A percentile compares a stretch with the other conserved stretches of the same genome.
phyloP scores from a whole-genome alignment of 2,113 vertebrate genomes.

The Drymodes brunneopygia region DNA sequence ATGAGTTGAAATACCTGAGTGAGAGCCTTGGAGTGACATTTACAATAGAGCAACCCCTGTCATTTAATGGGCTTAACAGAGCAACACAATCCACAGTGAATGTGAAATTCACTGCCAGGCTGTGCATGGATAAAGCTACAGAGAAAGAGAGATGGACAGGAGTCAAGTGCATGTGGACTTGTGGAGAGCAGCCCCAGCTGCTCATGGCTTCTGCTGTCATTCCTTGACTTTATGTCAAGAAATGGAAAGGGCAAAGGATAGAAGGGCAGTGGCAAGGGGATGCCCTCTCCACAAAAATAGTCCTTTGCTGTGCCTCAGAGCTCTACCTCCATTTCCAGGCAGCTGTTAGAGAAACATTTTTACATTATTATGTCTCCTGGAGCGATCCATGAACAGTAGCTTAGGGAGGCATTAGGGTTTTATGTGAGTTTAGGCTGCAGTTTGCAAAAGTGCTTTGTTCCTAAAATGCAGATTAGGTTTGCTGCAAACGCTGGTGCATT shows the following conservation, averaged over 20 bases:
- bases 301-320: background rate
- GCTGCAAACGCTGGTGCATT: background rate
- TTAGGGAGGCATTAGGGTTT: slow-evolving; percentile 21
- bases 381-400: background rate
- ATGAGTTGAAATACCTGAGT: background rate
- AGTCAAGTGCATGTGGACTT: slow-evolving; percentile 23
- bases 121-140: background rate
- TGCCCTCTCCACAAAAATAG: background rate
- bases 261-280: background rate
- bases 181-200: background rate
- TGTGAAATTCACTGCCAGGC: background rate
- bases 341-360: slow-evolving; percentile 30
- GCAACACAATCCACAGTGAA: background rate
- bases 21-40: background rate
- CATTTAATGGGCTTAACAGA: background rate
- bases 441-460: background rate
- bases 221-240: background rate
- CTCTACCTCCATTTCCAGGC: background rate
- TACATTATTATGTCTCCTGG: background rate
- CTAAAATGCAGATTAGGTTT: background rate
- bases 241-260: background rate
- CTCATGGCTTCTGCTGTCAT: background rate
- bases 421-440: slow-evolving; percentile 35
- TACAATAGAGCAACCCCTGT: background rate
- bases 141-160: slow-evolving; percentile 12